Evolutionary conservation across 2,888 invertebrate species (phyloP), one percentile per base, ranked within the genome.

Genomic region (Bruchidius siliquastri): DNA sequence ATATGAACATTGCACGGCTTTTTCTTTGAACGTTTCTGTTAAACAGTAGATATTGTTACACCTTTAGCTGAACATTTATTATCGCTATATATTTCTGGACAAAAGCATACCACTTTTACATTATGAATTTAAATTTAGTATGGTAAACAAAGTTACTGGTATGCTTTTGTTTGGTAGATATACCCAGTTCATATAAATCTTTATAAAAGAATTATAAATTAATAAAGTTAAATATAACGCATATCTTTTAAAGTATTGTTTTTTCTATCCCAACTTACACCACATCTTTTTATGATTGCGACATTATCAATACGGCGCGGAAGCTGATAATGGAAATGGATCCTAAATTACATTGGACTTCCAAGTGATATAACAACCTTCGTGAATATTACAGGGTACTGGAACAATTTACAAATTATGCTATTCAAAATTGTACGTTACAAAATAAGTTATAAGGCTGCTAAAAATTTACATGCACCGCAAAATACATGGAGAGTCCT

Each of bases 211-310:
- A 86, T 86, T 86, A 86, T 86, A 87, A 86, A 86, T 85, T 85
- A 86, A 86, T 87, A 87, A 87, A 87, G 86, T 87, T 87, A 85
- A 87, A 86, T 86, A 86, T 86, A 87, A 86, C 85, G 85, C 85
- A 86, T 73, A 71, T 74, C 75, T 75, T 75, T 73, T 74, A 75
- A 73, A 71, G 32, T 71, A 72, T 73, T 73, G 72, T 67, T 22
- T 68, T 68, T 68, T 68, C 49, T 49, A 1, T 18, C 49, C 49
- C 8, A 26, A 26, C 3, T 13, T 49, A 8, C 49, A 49, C 49
- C 49, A 4, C 49, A 49, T 13, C 30, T 30, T 30, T 30, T 30
- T n/a, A n/a, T n/a, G n/a, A n/a, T n/a, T n/a, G n/a, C n/a, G n/a
- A n/a, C n/a, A n/a, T n/a, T n/a, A n/a, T n/a, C n/a, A n/a, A n/a